Conservation (phyloP, 2,888 invertebrate species). For the Tromatobia lineatoria region DNA sequence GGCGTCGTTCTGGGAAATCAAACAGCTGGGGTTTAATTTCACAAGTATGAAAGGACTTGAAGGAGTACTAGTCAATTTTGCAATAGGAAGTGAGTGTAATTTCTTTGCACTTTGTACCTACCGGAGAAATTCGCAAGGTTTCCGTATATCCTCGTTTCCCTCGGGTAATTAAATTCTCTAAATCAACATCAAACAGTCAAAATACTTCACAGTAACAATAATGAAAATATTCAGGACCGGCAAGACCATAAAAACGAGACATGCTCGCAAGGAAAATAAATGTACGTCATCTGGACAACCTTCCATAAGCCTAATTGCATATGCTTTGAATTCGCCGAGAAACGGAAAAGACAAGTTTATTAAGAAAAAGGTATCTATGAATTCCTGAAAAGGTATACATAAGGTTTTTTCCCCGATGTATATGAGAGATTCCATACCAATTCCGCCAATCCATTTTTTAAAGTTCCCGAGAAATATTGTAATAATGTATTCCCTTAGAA, state of each 20-base stretch:
- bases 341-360: too few species aligned
- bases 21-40: slow-evolving; percentile 68
- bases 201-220: too few species aligned
- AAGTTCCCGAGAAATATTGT: too few species aligned
- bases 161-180: slow-evolving; percentile 59
- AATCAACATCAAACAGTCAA: slow-evolving; percentile 11
- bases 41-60: slow-evolving; percentile 59
- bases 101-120: slow-evolving; percentile 40
- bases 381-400: too few species aligned
- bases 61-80: background rate
- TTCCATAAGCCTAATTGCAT: too few species aligned
- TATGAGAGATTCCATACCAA: too few species aligned
- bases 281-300: too few species aligned
- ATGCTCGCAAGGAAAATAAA: background rate
- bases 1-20: slow-evolving; percentile 70
- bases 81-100: slow-evolving; percentile 31
- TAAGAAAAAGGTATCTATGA: too few species aligned
- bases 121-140: slow-evolving; percentile 44
- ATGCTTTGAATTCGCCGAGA: too few species aligned
- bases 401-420: too few species aligned
- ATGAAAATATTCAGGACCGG: slow-evolving; percentile 8
- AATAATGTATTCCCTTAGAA: too few species aligned
- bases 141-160: slow-evolving; percentile 34
- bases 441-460: too few species aligned
- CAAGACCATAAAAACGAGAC: background rate